Base-by-base conservation (phyloP, 2,113 vertebrate genomes). In the Mola mola region DNA sequence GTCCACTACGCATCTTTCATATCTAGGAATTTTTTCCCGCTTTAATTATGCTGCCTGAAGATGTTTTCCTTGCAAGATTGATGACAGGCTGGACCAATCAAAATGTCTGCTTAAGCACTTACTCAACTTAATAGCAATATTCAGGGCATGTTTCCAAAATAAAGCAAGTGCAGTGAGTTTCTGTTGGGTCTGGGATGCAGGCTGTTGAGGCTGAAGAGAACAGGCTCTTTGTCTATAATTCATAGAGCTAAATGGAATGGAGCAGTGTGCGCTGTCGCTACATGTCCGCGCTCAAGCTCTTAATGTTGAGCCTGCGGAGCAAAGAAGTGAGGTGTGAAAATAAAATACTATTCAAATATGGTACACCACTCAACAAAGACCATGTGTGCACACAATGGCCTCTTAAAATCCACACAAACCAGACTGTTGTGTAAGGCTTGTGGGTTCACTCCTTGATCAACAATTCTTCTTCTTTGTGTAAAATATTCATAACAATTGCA, bases 141-240 rank as follows among this genome's bases (percentile, higher is more conserved):
- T 36, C 31, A 69, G 56, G 47, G 26, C 48, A 75, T 76, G 38
- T 76, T 78, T 57, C 37, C 49, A 73, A 75, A 86, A 78, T 68
- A 63, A 80, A 73, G 52, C 52, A 59, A 6, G 37, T 20, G 12
- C 61, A 69, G 31, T 61, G 74, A 73, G 67, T 52, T 70, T 74
- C 16, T 73, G 69, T 64, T 81, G 55, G 47, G 62, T 71, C 78
- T 72, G 56, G 38, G 58, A 41, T 48, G 57, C 17, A 37, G 72
- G 41, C 63, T 72, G 61, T 52, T 68, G 42, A 69, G 64, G 79
- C 59, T 75, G 73, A 80, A 46, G 62, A 72, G 60, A 81, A 80
- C 72, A n/a, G 58, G 41, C 51, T 86, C 90, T 92, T 92, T 93
- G 91, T 92, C 91, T 89, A 90, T 87, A 90, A 92, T 91, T 91